Evolutionary conservation across 2,797 vertebrate species (phyloP), one percentile per base, ranked within the genome.

Genomic region (Nothura maculosa): DNA sequence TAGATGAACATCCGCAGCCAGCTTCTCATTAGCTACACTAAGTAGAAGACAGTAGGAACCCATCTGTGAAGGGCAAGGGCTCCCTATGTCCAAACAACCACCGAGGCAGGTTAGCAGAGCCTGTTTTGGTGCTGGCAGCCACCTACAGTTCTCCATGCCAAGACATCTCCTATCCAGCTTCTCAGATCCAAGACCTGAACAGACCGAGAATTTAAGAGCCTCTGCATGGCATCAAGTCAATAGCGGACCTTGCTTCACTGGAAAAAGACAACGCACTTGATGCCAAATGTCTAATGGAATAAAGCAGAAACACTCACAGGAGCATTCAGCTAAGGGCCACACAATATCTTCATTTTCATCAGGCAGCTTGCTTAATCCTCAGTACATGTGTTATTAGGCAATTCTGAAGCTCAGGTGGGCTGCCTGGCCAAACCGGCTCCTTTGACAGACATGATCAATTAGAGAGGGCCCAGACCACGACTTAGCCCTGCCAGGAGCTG

Each of bases 1-100:
- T 54, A n/a, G 0, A 0, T 7, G 1, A 21, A 27, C 12, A 36
- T 58, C 43, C 19, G n/a, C 36, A 79, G 10, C 34, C 21, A 32
- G 38, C 32, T 8, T 22, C 30, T 63, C 18, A 6, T 28, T 36
- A 67, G 14, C 57, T 66, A 28, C 1, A 1, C 48, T 21, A 80
- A 10, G 6, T 12, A 84, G 54, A 58, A 45, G 8, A 0, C 42
- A 57, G 24, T 9, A 58, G 55, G 9, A 79, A n/a, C 20, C 63
- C 13, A 19, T 42, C 47, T 62, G 0, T 38, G 72, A 58, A 32
- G 27, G 47, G 15, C 54, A 87, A 47, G 12, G 30, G 12, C 13
- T 70, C 38, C n/a, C 48, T n/a, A 75, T 2, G 15, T 57, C 58
- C 22, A 47, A 61, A 5, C 12, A 74, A 11, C 13, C 10, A 28